Percentiles rank a stretch among this genome's conserved stretches.
These are phyloP conservation scores for Holothuria glaberrima DNA, from an alignment of 35 echinoderm and acorn worm genomes.

Conservation along the genomic window DNA sequence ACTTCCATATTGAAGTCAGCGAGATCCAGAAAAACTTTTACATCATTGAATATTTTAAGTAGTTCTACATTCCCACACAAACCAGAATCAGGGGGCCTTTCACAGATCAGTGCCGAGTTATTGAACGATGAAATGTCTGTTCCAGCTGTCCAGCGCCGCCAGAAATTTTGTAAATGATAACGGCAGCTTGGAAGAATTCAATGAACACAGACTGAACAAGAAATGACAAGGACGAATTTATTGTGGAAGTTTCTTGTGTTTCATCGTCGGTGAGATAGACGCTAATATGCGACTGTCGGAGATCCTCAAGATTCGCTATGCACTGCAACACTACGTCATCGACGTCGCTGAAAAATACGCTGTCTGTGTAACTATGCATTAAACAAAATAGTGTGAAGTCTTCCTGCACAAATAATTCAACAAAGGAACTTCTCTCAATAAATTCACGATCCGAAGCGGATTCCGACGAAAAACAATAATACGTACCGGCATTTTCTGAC, in stretches of 20 bases:
- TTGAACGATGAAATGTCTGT: no score
- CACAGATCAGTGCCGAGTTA: no score
- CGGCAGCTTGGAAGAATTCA: background rate
- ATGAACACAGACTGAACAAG: background rate
- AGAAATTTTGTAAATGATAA: background rate
- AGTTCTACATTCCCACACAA: constrained; percentile 6
- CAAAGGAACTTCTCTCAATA: background rate
- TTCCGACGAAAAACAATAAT: constrained; percentile 28
- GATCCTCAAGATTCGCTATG: background rate
- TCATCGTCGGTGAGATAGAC: background rate
- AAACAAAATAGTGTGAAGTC: background rate
- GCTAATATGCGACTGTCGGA: background rate
- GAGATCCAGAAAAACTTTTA: background rate
- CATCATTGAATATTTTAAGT: background rate
- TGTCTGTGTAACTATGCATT: constrained; percentile 11
- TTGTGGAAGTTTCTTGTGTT: background rate
- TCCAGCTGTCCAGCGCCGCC: no score
- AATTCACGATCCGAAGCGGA: background rate
- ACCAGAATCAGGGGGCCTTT: background rate
- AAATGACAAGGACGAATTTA: background rate
- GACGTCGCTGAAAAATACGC: constrained; percentile 5
- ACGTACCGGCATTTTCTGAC: constrained; percentile 10
- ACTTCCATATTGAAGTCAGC: background rate
- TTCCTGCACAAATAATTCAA: background rate
- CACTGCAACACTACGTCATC: background rate